Evolutionary conservation across 2,113 vertebrate genomes (phyloP), one percentile per base, ranked within the genome.

Genomic region (Cyanistes caeruleus): DNA sequence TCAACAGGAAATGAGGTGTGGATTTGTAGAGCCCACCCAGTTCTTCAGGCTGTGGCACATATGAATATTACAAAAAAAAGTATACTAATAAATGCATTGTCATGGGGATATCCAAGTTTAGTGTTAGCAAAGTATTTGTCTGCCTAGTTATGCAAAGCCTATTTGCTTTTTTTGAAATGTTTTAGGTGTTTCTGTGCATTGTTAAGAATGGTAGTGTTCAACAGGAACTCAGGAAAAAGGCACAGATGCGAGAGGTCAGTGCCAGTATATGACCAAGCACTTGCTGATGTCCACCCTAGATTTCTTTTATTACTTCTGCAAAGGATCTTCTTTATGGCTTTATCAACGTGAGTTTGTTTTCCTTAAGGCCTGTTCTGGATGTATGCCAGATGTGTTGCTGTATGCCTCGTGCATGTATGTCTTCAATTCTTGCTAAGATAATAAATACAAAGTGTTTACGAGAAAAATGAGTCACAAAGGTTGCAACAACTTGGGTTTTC

Each of bases 381-480:
- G 30, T 0, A 0, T 31, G 84, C 52, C 81, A 92, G 41, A 49
- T 75, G 23, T 90, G 60, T 75, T 80, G 37, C 59, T 78, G 28
- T 72, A 18, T 59, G 39, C 35, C 28, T 19, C 10, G 14, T 6
- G 18, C 30, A 24, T 31, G 15, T 88, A 35, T 74, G 51, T 92
- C 68, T 84, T 84, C 70, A 74, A 15, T 43, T 60, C 59, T 77
- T 81, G 33, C 43, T 89, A 59, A 92, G 43, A 81, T 75, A 97
- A 97, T 96, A 97, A 97, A 97, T n/a, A 85, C 5, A 6, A 78
- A 65, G 20, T 27, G 24, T 95, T 92, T 76, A 41, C 0, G 0
- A 90, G 51, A 62, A 93, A 95, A 87, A 81, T 33, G 56, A 93
- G 85, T 89, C 37, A n/a, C 22, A 44, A 76, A 76, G 52, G 56